Percentiles rank a stretch among this genome's conserved stretches.
These are phyloP conservation scores for Cyclopterus lumpus DNA, from an alignment of 2,797 vertebrate species.

Conservation along the genomic window DNA sequence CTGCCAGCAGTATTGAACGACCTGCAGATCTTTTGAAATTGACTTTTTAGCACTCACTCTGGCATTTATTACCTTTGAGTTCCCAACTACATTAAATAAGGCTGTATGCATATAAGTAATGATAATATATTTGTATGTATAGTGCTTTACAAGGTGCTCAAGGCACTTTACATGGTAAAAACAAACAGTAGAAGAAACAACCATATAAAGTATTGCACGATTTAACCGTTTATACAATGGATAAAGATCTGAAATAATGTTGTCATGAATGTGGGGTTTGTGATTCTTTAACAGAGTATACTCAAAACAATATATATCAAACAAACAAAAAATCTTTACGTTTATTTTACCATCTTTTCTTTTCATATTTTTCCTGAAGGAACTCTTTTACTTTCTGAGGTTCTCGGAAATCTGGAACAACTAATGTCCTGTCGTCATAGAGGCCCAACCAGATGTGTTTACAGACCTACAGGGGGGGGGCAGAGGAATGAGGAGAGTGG, in stretches of 20 bases:
- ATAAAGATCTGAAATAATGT: constrained; percentile 6
- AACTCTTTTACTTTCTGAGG: constrained; percentile 99
- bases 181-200: too few species aligned
- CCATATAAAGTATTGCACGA: neutral
- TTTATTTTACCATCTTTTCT: constrained; percentile 95
- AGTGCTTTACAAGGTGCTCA: too few species aligned
- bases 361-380: constrained; percentile 99
- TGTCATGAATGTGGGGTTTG: neutral
- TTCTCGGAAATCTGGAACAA: constrained; percentile 99
- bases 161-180: too few species aligned
- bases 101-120: neutral
- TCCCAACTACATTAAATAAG: neutral
- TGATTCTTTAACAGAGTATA: neutral
- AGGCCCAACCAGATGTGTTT: constrained; percentile 99
- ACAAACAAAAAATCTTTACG: neutral
- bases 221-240: neutral
- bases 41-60: neutral
- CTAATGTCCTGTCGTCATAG: constrained; percentile 98
- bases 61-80: constrained; percentile 3
- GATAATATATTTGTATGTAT: too few species aligned
- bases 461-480: constrained; percentile 88
- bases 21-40: constrained; percentile 9
- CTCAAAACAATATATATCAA: constrained; percentile 4
- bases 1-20: neutral
- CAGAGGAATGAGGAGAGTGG: constrained; percentile 58